Conservation (phyloP, 2,113 vertebrate species). For the cattle (Bos taurus) region DNA sequence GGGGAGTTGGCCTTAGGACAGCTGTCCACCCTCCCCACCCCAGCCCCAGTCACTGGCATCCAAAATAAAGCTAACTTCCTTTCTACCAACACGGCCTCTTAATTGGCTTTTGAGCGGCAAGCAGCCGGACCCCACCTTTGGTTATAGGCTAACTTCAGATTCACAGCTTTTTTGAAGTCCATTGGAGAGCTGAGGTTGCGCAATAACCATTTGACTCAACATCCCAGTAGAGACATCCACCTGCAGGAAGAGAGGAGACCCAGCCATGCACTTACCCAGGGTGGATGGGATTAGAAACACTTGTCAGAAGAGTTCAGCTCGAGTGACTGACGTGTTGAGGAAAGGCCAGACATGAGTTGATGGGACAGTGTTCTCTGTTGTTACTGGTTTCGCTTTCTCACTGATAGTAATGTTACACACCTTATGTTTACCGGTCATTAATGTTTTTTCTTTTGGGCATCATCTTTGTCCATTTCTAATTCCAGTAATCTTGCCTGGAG, state of each 20-base stretch:
- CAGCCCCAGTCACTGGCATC: background rate
- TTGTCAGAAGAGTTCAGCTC: background rate
- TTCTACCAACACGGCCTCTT: background rate
- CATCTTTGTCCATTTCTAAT: background rate
- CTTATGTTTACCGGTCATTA: background rate
- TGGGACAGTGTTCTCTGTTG: background rate
- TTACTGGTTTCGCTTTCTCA: background rate
- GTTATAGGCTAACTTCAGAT: background rate
- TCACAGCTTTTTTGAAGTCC: background rate
- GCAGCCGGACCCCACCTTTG: background rate
- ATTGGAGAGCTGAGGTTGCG: background rate
- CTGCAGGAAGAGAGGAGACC: background rate
- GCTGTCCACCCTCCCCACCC: background rate
- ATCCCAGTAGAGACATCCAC: background rate
- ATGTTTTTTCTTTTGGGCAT: background rate
- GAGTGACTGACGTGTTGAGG: background rate
- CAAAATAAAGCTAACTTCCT: background rate
- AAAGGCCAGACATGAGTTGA: background rate
- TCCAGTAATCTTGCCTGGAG: background rate
- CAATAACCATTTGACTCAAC: background rate
- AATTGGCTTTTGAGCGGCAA: background rate
- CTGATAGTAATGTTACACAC: background rate
- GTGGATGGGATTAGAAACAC: background rate
- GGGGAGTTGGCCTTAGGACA: background rate
- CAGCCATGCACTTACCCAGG: background rate